A percentile compares a stretch with the other conserved stretches of the same genome.
These are phyloP conservation scores for Andricus quercusramuli DNA, from an alignment of 2,888 invertebrate genomes.

Conservation along the genomic window DNA sequence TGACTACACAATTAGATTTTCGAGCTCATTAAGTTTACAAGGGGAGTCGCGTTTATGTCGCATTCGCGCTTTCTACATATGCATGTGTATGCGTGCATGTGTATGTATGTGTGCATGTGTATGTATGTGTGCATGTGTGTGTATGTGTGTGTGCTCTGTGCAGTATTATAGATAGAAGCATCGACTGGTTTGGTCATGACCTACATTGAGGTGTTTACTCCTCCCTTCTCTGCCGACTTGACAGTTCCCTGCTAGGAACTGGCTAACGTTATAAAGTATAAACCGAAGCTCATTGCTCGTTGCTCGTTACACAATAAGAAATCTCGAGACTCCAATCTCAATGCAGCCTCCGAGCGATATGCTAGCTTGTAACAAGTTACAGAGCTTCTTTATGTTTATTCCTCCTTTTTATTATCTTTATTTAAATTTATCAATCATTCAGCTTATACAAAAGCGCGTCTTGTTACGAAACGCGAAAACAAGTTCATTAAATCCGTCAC, in stretches of 20 bases:
- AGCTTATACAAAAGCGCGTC: not conserved
- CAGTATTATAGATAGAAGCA: constrained; percentile 42
- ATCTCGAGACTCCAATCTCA: not conserved
- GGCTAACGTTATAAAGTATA: constrained; percentile 5
- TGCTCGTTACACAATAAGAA: constrained; percentile 9
- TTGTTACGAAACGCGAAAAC: not conserved
- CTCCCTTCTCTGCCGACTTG: constrained; percentile 20
- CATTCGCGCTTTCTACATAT: not conserved
- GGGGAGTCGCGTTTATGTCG: not conserved
- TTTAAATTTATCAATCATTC: not conserved
- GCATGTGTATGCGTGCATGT: not conserved
- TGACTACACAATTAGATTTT: not conserved
- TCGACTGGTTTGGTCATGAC: constrained; percentile 51
- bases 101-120: not conserved
- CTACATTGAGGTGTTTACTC: constrained; percentile 47
- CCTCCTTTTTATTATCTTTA: not conserved
- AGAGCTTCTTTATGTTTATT: not conserved
- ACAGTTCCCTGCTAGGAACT: constrained; percentile 16
- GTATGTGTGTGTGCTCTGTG: not conserved
- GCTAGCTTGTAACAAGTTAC: not conserved
- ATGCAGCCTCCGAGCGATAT: not conserved
- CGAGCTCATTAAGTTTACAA: not conserved
- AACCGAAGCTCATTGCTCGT: constrained; percentile 6
- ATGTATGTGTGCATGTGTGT: not conserved
- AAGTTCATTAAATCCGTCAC: not conserved